These are phyloP conservation scores for Microtus richardsoni DNA, from an alignment of 2,113 vertebrate genomes.

Conservation along the genomic window DNA sequence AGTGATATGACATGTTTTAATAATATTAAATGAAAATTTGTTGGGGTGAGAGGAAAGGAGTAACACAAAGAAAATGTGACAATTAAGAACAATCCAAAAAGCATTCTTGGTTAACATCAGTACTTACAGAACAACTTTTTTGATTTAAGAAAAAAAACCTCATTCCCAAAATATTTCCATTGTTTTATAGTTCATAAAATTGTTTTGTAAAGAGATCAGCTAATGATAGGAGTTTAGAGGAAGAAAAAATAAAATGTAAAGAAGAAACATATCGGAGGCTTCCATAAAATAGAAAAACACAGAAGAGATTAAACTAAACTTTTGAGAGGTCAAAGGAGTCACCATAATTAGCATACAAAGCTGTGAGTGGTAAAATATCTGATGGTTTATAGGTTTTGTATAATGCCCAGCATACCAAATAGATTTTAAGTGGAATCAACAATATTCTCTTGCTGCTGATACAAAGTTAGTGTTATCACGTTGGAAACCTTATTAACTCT, in stretches of 20 bases:
- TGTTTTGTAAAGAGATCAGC: constrained; percentile 21
- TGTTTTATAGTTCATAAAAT: constrained; percentile 31
- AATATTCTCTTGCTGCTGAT: constrained; percentile 24
- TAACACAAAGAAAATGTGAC: neutral
- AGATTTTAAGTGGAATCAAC: constrained; percentile 58
- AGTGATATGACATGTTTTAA: neutral
- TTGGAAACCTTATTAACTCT: constrained; percentile 65
- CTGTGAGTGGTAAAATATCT: constrained; percentile 47
- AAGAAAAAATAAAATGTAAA: constrained; percentile 50
- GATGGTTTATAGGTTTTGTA: constrained; percentile 55
- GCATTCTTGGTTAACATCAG: neutral
- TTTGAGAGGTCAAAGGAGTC: constrained; percentile 55
- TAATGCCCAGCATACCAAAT: constrained; percentile 60
- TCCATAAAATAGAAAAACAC: constrained; percentile 48
- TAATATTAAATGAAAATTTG: constrained; percentile 15
- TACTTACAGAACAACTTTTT: constrained; percentile 37
- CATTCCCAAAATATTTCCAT: constrained; percentile 36
- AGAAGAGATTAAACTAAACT: constrained; percentile 50
- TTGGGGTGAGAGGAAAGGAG: neutral
- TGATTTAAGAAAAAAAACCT: constrained; percentile 27
- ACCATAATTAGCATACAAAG: constrained; percentile 53
- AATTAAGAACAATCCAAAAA: neutral
- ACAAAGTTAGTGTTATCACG: constrained; percentile 21
- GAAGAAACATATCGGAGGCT: constrained; percentile 23
- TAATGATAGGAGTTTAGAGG: neutral